phyloP scores from a whole-genome alignment of 2,888 invertebrate genomes.

The Ashinkailepas kermadecensis region DNA sequence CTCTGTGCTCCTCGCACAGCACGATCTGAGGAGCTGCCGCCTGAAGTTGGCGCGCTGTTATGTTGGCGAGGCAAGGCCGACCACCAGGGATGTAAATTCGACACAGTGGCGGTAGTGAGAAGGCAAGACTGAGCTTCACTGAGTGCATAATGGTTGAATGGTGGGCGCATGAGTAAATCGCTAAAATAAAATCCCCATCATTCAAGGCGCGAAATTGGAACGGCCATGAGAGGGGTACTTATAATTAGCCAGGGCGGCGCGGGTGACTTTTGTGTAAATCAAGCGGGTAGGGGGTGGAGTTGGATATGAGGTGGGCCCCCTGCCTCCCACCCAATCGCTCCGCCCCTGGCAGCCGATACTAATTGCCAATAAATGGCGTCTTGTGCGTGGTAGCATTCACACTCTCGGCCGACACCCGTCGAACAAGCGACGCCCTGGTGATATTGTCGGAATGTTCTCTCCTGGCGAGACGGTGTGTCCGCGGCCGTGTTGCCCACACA shows the following conservation, averaged over 20 bases:
- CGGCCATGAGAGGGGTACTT: neutral
- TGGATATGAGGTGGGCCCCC: neutral
- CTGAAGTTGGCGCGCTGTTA: neutral
- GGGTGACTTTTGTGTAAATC: neutral
- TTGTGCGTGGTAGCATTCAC: neutral
- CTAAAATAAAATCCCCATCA: neutral
- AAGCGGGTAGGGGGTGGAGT: neutral
- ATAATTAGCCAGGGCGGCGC: neutral
- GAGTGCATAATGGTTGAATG: neutral
- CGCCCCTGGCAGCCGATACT: neutral
- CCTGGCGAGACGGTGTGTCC: too few species aligned
- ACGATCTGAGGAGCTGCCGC: neutral
- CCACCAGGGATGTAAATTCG: neutral
- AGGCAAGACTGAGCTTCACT: neutral
- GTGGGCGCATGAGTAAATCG: neutral
- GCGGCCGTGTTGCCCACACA: too few species aligned
- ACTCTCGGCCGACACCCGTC: too few species aligned
- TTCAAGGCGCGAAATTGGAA: slow-evolving; percentile 2
- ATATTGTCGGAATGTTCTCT: too few species aligned
- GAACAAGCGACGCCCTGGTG: too few species aligned
- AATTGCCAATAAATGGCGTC: neutral
- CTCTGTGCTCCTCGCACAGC: neutral
- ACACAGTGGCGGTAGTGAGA: neutral
- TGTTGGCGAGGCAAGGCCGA: neutral
- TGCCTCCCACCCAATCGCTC: neutral